Percentiles rank a stretch among this genome's conserved stretches.
phyloP scores from a whole-genome alignment of 2,888 invertebrate species.

The Anthophora plumipes region DNA sequence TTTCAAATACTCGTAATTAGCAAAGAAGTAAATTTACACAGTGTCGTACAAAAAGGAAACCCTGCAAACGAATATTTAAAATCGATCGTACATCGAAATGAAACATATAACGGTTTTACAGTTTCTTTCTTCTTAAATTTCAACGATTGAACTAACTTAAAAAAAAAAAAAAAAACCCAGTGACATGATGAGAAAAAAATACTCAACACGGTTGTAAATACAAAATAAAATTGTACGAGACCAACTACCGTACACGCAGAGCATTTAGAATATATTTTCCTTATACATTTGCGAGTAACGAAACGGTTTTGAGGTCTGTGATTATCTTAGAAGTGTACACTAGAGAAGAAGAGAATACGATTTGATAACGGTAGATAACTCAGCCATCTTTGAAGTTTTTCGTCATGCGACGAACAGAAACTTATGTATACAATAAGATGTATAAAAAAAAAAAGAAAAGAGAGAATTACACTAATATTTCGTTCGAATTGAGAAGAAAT shows the following conservation, averaged over 20 bases:
- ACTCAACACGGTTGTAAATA: constrained; percentile 50
- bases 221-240: constrained; percentile 47
- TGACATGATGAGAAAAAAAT: constrained; percentile 10
- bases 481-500: constrained; percentile 24
- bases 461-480: constrained; percentile 8
- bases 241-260: constrained; percentile 19
- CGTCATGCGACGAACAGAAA: too few species aligned
- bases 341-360: constrained; percentile 9
- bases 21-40: constrained; percentile 15
- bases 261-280: constrained; percentile 62
- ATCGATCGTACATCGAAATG: constrained; percentile 24
- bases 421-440: constrained; percentile 1
- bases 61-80: constrained; percentile 54
- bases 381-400: neutral
- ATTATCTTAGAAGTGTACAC: constrained; percentile 44
- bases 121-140: constrained; percentile 28
- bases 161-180: neutral
- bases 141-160: neutral
- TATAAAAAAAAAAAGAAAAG: neutral
- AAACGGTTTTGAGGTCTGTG: constrained; percentile 51
- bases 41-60: constrained; percentile 3
- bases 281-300: constrained; percentile 41
- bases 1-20: constrained; percentile 28
- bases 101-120: constrained; percentile 1
- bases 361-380: constrained; percentile 4